These are phyloP conservation scores for Aphelocoma californica DNA, from an alignment of 2,797 vertebrate genomes.

Conservation along the genomic window DNA sequence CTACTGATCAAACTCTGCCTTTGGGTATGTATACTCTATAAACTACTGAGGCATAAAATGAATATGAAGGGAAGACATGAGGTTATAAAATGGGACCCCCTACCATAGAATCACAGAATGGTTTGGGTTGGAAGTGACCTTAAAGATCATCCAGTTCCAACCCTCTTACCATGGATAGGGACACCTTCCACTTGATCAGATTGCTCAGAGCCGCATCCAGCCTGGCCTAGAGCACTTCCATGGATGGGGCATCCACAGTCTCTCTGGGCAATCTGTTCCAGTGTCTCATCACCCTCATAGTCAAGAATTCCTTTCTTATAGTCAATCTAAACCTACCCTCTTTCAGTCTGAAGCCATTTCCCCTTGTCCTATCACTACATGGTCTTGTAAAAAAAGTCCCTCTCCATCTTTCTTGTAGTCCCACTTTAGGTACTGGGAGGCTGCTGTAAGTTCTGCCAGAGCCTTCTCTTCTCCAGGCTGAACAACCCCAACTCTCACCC, in stretches of 20 bases:
- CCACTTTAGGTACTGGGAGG: not conserved
- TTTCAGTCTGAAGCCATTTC: not conserved
- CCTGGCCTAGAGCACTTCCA: not conserved
- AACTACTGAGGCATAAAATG: not conserved
- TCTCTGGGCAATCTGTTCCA: not conserved
- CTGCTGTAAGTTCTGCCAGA: not conserved
- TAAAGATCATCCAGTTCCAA: not conserved
- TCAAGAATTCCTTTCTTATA: not conserved
- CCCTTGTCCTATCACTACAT: not conserved
- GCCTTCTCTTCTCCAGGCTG: not conserved
- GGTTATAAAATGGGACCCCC: not conserved
- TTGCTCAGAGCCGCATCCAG: not conserved
- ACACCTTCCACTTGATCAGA: not conserved
- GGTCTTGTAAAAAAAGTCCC: not conserved
- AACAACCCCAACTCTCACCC: not conserved
- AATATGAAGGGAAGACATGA: not conserved
- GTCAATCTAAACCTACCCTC: not conserved
- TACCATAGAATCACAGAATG: not conserved
- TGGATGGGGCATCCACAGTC: not conserved
- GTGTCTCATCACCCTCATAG: not conserved
- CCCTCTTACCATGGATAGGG: not conserved
- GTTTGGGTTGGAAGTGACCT: not conserved
- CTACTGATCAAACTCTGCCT: not conserved
- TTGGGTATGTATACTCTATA: not conserved
- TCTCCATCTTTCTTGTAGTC: not conserved